These are phyloP conservation scores for Pardosa pseudoannulata DNA, from an alignment of 2,888 invertebrate species.

Conservation along the genomic window DNA sequence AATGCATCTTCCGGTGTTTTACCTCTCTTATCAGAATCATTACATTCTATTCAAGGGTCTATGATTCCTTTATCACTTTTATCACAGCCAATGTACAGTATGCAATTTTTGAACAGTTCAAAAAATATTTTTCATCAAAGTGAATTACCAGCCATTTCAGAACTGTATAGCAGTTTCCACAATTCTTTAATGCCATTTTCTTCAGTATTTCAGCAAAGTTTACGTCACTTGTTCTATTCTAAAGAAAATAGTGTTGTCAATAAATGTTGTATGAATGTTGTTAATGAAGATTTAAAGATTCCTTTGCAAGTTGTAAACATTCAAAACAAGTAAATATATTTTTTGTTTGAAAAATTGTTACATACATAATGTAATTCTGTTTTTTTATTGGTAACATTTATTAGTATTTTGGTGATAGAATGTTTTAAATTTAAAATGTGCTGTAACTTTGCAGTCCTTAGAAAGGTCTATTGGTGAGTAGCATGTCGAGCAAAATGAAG, in stretches of 20 bases:
- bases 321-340: slow-evolving; percentile 25
- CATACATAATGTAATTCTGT: too few species aligned
- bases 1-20: too few species aligned
- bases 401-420: too few species aligned
- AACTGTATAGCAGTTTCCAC: not conserved
- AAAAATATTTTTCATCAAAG: not conserved
- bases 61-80: slow-evolving; percentile 34
- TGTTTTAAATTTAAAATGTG: too few species aligned
- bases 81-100: slow-evolving; percentile 1
- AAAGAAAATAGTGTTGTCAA: not conserved
- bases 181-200: slow-evolving; percentile 44
- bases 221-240: slow-evolving; percentile 34
- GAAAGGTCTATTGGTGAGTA: too few species aligned
- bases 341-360: too few species aligned
- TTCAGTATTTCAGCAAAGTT: slow-evolving; percentile 37
- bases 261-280: slow-evolving; percentile 12
- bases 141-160: not conserved
- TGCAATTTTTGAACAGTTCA: not conserved
- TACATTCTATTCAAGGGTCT: slow-evolving; percentile 40
- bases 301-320: slow-evolving; percentile 17
- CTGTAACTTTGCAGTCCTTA: too few species aligned
- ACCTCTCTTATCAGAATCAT: slow-evolving; percentile 2
- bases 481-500: too few species aligned
- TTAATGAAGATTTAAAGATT: slow-evolving; percentile 1
- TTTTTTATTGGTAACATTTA: too few species aligned